These are phyloP conservation scores for Apantesis nais DNA, from an alignment of 2,888 invertebrate genomes.

Conservation along the genomic window DNA sequence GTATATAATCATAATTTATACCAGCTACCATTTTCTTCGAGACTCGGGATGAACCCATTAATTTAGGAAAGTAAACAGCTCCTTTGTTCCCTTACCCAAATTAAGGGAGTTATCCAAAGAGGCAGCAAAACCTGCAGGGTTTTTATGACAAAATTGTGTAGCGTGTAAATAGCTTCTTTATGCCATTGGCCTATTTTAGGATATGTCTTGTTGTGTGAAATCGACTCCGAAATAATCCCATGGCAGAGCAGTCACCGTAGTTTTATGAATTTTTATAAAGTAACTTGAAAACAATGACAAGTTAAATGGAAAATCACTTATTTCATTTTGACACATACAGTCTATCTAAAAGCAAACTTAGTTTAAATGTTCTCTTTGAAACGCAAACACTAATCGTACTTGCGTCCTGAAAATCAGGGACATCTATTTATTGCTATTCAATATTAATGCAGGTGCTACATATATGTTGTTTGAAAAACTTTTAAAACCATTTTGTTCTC, in stretches of 20 bases:
- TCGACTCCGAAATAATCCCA: neutral
- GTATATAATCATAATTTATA: neutral
- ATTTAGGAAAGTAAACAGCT: neutral
- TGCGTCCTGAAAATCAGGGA: constrained; percentile 10
- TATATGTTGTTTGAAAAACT: neutral
- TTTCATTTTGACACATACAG: constrained; percentile 11
- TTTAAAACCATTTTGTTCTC: neutral
- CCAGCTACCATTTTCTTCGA: neutral
- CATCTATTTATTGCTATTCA: constrained; percentile 17
- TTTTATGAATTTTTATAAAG: neutral
- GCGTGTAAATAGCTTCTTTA: neutral
- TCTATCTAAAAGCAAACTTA: constrained; percentile 3
- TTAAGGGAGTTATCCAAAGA: neutral
- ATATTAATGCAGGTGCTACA: neutral
- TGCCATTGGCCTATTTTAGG: no score
- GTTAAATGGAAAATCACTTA: neutral
- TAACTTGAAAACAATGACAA: no score
- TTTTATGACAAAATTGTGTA: neutral
- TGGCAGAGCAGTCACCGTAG: neutral
- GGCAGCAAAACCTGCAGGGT: neutral
- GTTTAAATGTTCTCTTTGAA: constrained; percentile 26
- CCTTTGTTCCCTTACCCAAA: neutral
- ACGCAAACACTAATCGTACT: constrained; percentile 17
- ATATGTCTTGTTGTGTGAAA: no score
- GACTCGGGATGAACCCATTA: neutral